Conservation (phyloP, 1,140 invertebrate species). For the Brachionus rubens region DNA sequence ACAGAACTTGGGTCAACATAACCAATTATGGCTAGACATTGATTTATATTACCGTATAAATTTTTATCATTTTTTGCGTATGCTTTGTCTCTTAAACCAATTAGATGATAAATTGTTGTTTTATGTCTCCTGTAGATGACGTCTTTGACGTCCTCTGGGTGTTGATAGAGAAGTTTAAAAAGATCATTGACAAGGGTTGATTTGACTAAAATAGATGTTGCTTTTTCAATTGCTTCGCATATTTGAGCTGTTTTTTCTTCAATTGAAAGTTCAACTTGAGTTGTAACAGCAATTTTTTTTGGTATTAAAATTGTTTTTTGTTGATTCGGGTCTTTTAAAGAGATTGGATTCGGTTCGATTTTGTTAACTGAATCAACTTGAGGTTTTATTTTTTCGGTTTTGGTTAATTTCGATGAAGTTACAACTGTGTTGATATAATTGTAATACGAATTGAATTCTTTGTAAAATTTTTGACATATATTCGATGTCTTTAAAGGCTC, state of each 20-base stretch:
- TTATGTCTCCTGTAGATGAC: not conserved
- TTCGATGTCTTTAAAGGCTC: not conserved
- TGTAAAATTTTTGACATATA: not conserved
- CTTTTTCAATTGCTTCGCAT: slow-evolving; percentile 20
- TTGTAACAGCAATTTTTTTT: not conserved
- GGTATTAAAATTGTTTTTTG: not conserved
- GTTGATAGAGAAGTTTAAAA: slow-evolving; percentile 26
- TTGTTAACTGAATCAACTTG: not conserved
- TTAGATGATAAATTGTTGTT: not conserved
- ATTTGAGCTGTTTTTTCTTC: not conserved
- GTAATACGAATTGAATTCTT: not conserved
- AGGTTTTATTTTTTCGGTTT: not conserved
- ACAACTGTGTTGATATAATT: not conserved
- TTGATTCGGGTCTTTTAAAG: not conserved
- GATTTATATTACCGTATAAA: slow-evolving; percentile 28
- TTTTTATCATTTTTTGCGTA: slow-evolving; percentile 19
- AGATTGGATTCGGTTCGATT: slow-evolving; percentile 3
- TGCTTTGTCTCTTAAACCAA: not conserved
- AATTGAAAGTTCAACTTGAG: not conserved
- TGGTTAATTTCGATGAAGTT: not conserved
- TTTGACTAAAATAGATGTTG: not conserved
- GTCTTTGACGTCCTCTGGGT: not conserved
- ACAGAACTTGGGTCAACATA: not conserved
- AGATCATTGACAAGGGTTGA: slow-evolving; percentile 22
- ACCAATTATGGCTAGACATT: slow-evolving; percentile 38